Conservation (phyloP, 2,113 vertebrate species). For the Ceyx cyanopectus region DNA sequence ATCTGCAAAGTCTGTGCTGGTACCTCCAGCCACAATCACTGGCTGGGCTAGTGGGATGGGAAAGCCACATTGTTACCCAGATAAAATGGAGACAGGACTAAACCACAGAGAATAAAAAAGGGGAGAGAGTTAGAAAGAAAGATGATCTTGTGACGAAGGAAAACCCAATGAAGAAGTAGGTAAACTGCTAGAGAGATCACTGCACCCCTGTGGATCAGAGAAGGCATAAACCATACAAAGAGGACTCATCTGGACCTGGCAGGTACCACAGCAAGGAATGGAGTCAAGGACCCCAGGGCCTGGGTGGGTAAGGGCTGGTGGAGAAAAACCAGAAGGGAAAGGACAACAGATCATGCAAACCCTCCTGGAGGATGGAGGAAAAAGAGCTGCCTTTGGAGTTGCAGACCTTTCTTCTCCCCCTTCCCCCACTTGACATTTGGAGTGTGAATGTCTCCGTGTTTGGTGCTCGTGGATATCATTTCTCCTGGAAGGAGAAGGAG, state of each 20-base stretch:
- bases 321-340: not conserved
- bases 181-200: not conserved
- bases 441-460: not conserved
- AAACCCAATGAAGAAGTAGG: not conserved
- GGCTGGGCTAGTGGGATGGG: not conserved
- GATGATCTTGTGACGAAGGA: not conserved
- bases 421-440: not conserved
- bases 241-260: not conserved
- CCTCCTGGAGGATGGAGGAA: not conserved
- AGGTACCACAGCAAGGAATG: not conserved
- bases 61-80: not conserved
- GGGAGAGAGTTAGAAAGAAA: not conserved
- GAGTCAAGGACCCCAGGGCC: not conserved
- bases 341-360: not conserved
- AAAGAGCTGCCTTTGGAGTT: not conserved
- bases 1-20: not conserved
- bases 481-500: constrained; percentile 41
- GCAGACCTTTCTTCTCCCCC: not conserved
- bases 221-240: not conserved
- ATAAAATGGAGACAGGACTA: not conserved
- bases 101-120: not conserved
- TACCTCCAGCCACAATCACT: rapidly evolving
- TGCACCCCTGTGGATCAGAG: not conserved
- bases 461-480: not conserved
- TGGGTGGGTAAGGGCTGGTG: not conserved